phyloP scores from a whole-genome alignment of 1,140 invertebrate genomes.

The Heliothis subflexa region DNA sequence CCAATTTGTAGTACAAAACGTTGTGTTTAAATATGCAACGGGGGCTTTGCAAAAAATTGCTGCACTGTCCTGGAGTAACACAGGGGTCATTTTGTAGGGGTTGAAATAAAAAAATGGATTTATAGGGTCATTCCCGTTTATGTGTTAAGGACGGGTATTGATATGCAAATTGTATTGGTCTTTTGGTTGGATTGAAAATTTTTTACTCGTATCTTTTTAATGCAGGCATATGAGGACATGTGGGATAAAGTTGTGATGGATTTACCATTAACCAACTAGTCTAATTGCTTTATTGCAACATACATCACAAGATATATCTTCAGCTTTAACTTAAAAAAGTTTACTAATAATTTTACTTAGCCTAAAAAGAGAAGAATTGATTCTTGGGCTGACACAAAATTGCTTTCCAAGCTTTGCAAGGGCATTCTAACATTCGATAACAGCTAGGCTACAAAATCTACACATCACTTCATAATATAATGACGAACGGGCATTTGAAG shows the following conservation, averaged over 20 bases:
- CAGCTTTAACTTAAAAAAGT: too few relatives aligned
- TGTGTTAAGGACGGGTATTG: conserved; percentile 20
- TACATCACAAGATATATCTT: too few relatives aligned
- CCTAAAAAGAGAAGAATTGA: background rate
- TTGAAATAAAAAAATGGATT: conserved; percentile 40
- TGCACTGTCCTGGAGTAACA: conserved; percentile 52
- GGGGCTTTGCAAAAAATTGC: conserved; percentile 58
- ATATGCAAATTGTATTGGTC: conserved; percentile 38
- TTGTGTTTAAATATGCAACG: conserved; percentile 62
- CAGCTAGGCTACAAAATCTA: background rate
- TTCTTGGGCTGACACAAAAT: background rate
- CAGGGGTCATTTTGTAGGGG: conserved; percentile 43
- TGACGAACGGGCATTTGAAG: conserved; percentile 8
- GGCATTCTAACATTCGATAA: background rate
- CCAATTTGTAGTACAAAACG: conserved; percentile 60
- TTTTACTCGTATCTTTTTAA: conserved; percentile 4
- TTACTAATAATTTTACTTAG: background rate
- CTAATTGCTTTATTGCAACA: too few relatives aligned
- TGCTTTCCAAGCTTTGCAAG: background rate
- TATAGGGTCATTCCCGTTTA: conserved; percentile 38
- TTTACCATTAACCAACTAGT: too few relatives aligned
- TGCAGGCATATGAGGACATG: background rate
- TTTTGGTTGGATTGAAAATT: conserved; percentile 20
- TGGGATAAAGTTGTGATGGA: too few relatives aligned
- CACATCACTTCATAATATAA: background rate